phyloP scores from a whole-genome alignment of 1,140 invertebrate genomes.

The Danaus melanippus region DNA sequence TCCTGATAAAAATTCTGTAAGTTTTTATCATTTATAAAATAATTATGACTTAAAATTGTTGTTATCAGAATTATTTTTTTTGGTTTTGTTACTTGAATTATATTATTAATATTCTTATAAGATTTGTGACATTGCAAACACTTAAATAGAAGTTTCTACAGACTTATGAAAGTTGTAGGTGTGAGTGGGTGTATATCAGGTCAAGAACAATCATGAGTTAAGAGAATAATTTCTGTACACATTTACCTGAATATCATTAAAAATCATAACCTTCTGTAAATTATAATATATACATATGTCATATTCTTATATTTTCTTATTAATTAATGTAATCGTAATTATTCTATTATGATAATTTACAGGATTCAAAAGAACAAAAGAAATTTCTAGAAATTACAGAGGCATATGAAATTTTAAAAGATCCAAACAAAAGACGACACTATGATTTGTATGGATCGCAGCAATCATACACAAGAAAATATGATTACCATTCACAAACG shows the following conservation, averaged over 20 bases:
- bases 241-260: too few species aligned
- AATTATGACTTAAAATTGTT: too few species aligned
- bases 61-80: too few species aligned
- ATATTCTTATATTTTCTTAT: too few species aligned
- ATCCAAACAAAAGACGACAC: constrained; percentile 82
- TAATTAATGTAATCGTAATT: neutral
- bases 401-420: constrained; percentile 90
- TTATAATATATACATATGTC: too few species aligned
- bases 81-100: too few species aligned
- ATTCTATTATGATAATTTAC: constrained; percentile 13
- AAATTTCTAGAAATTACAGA: constrained; percentile 84
- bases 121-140: too few species aligned
- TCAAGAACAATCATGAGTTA: neutral
- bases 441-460: constrained; percentile 88
- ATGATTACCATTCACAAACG: constrained; percentile 79
- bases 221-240: too few species aligned
- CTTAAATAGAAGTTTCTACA: constrained; percentile 5
- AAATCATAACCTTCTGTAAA: too few species aligned
- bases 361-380: constrained; percentile 80
- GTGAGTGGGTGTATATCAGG: constrained; percentile 10
- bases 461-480: constrained; percentile 67
- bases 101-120: too few species aligned
- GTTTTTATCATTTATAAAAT: constrained; percentile 14
- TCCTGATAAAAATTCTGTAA: constrained; percentile 89
- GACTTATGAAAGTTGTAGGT: constrained; percentile 5